Evolutionary conservation across 2,797 vertebrate genomes (phyloP).

Genomic region (Dendrocincla fuliginosa): DNA sequence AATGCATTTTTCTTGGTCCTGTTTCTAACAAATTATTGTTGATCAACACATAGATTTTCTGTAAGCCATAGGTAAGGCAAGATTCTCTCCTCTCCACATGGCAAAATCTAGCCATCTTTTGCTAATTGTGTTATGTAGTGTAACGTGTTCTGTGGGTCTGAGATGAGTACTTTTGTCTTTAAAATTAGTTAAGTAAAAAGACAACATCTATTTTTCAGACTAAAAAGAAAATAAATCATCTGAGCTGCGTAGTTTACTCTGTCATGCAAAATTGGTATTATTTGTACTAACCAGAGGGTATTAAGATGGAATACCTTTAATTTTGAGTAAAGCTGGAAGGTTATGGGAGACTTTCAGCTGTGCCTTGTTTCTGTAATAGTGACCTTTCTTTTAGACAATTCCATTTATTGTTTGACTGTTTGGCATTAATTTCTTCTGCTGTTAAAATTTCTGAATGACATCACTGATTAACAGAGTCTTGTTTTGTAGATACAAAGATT

Average conservation of each 20-base stretch:
- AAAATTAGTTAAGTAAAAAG: neutral
- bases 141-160: no score
- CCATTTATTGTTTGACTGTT: neutral
- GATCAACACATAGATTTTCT: no score
- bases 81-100: no score
- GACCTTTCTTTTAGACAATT: neutral
- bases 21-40: no score
- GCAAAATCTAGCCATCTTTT: no score
- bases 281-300: neutral
- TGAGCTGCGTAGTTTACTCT: neutral
- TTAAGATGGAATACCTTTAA: neutral
- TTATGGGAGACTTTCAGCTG: neutral
- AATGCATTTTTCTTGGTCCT: no score
- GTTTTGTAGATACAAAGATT: conserved; percentile 87
- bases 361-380: neutral
- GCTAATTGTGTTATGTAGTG: no score
- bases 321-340: neutral
- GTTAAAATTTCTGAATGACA: neutral
- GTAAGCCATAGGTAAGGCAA: no score
- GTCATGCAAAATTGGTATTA: neutral
- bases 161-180: neutral
- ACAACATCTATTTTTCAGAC: neutral
- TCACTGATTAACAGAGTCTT: neutral
- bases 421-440: neutral
- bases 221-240: neutral